Percentiles rank a stretch among this genome's conserved stretches.
Conservation (phyloP, 2,113 vertebrate genomes). For the Alectura lathami region DNA sequence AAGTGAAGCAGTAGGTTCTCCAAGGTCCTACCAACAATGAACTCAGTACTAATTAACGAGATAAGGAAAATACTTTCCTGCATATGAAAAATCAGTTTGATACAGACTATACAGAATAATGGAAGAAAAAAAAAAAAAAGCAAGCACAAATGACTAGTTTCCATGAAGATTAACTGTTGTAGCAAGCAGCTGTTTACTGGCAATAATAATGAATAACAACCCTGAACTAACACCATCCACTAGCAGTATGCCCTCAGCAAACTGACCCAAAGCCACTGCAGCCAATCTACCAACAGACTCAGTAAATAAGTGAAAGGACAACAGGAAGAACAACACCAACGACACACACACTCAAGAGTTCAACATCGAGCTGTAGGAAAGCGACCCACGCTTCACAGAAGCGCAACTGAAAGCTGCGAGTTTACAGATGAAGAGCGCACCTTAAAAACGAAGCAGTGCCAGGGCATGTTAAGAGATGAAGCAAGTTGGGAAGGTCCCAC, state of each 20-base stretch:
- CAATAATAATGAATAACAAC: neutral
- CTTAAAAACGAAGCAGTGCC: too few relatives aligned
- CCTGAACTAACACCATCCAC: neutral
- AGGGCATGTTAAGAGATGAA: too few relatives aligned
- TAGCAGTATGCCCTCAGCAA: neutral
- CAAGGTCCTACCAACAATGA: neutral
- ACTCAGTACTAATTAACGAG: neutral
- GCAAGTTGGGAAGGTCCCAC: neutral
- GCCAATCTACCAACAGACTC: neutral
- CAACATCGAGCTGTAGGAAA: neutral
- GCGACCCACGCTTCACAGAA: neutral
- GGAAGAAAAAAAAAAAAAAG: accelerated
- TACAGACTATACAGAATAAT: neutral
- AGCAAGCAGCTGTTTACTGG: neutral
- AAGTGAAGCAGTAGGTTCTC: neutral
- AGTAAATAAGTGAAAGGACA: neutral
- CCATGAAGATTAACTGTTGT: neutral
- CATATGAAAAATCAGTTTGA: neutral
- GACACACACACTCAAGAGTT: neutral
- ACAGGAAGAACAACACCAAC: neutral
- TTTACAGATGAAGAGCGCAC: too few relatives aligned
- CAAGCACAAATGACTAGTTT: neutral
- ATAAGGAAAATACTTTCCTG: neutral
- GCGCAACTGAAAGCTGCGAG: too few relatives aligned
- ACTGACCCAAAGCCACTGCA: neutral